These are phyloP conservation scores for Limnodromus scolopaceus DNA, from an alignment of 2,797 vertebrate genomes.

Conservation along the genomic window DNA sequence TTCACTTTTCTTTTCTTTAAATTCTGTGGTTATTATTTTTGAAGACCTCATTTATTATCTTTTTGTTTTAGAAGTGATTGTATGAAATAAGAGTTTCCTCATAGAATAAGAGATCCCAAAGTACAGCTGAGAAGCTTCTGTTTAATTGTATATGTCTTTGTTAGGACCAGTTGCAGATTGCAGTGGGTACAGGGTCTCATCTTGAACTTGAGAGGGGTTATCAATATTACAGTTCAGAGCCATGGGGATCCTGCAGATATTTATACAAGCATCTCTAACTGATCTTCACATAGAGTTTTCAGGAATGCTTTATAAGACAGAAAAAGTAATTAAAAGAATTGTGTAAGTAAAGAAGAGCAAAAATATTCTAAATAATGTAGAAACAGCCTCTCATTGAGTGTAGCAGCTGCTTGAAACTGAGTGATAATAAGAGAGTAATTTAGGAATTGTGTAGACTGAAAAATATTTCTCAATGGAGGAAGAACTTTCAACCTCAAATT, in stretches of 20 bases:
- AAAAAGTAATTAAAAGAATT: neutral
- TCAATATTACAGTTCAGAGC: neutral
- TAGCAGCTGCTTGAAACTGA: neutral
- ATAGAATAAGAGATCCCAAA: neutral
- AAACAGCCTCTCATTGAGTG: neutral
- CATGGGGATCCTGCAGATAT: neutral
- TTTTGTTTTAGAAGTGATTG: neutral
- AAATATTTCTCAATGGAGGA: neutral
- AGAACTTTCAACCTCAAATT: neutral
- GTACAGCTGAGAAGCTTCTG: neutral
- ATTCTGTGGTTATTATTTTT: neutral
- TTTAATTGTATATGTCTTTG: neutral
- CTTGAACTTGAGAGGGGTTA: neutral
- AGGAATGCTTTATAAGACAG: neutral
- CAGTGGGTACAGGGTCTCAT: neutral
- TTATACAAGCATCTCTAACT: neutral
- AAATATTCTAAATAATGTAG: neutral
- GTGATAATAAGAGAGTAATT: neutral
- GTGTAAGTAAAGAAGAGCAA: neutral
- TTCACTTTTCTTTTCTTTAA: neutral
- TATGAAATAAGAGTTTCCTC: neutral
- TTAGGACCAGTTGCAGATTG: neutral
- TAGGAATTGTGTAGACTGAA: neutral
- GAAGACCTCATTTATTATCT: neutral
- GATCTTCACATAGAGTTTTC: neutral